Evolutionary conservation across 2,113 vertebrate species (phyloP), one percentile per base, ranked within the genome.

Genomic region (Silurus meridionalis): DNA sequence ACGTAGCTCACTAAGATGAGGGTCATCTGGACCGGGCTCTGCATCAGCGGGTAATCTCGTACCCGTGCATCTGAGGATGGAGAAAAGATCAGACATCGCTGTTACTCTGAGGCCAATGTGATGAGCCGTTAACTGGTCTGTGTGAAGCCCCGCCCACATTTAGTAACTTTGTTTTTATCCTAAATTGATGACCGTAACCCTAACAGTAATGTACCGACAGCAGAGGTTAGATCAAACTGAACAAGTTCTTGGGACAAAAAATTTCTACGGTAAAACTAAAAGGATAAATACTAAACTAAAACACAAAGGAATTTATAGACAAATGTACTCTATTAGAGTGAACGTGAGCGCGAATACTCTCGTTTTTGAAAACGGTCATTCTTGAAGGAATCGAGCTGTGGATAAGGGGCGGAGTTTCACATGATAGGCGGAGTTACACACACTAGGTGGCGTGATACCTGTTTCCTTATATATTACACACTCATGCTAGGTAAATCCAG

Each of bases 21-120:
- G 17, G 95, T 95, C 95, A 98, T 96, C 85, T 94, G 91, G 86
- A 96, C 63, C 0, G 98, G 98, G 71, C 95, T 95, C 87, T 95
- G 94, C 97, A 99, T 98, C 92, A 99, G 91, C 1, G 95, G 97
- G 87, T 98, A 99, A 67, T 93, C 93, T 89, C 91, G 95, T 0
- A 99, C 91, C 90, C 98, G 94, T 78, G 92, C 91, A 93, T 99
- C 98, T 99, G 92, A 64, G 37, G 89, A 84, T 6, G 69, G 84
- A 86, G 50, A 13, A 72, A 77, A 77, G 23, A 55, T 75, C 9
- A 37, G 37, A 37, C 28, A 37, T 6, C 11, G 23, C n/a, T 64
- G 23, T 67, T 28, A 69, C 63, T 25, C 5, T 25, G 9, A 10
- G 3, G 63, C 5, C n/a, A 64, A 64, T 37, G 37, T 37, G 37